Evolutionary conservation across 1,140 invertebrate species (phyloP).

Genomic region (Drosophila athabasca): DNA sequence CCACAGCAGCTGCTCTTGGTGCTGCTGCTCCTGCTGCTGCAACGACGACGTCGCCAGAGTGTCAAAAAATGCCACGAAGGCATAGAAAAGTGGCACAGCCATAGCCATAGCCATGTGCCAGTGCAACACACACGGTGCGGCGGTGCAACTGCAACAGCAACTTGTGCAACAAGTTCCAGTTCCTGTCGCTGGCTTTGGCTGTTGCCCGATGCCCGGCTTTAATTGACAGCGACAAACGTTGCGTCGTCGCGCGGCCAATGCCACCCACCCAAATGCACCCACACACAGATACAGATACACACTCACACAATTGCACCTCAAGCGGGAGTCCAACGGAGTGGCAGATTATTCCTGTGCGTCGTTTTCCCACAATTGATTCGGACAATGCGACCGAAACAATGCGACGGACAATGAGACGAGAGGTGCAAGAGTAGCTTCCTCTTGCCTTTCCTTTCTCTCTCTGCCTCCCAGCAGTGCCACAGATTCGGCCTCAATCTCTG

Average conservation of each 20-base stretch:
- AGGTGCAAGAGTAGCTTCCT: not conserved
- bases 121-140: slow-evolving; percentile 28
- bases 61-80: slow-evolving; percentile 50
- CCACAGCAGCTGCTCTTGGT: slow-evolving; percentile 12
- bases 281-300: slow-evolving; percentile 12
- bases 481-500: no score
- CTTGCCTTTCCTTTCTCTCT: no score
- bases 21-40: slow-evolving; percentile 18
- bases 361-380: slow-evolving; percentile 76
- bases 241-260: slow-evolving; percentile 67
- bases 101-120: slow-evolving; percentile 23
- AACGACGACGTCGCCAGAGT: slow-evolving; percentile 31
- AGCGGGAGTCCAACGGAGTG: slow-evolving; percentile 1
- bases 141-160: slow-evolving; percentile 46
- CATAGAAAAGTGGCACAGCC: slow-evolving; percentile 69
- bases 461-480: no score
- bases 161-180: slow-evolving; percentile 77
- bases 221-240: slow-evolving; percentile 78
- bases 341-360: slow-evolving; percentile 69
- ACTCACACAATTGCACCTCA: slow-evolving; percentile 12
- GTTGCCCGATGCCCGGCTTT: slow-evolving; percentile 50
- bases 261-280: slow-evolving; percentile 59
- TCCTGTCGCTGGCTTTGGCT: slow-evolving; percentile 52
- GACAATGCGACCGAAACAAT: slow-evolving; percentile 69
- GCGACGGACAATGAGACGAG: slow-evolving; percentile 4